A percentile compares a stretch with the other conserved stretches of the same genome.
Evolutionary conservation across 1,140 invertebrate species (phyloP).

Genomic region (Drosophila malerkotliana): DNA sequence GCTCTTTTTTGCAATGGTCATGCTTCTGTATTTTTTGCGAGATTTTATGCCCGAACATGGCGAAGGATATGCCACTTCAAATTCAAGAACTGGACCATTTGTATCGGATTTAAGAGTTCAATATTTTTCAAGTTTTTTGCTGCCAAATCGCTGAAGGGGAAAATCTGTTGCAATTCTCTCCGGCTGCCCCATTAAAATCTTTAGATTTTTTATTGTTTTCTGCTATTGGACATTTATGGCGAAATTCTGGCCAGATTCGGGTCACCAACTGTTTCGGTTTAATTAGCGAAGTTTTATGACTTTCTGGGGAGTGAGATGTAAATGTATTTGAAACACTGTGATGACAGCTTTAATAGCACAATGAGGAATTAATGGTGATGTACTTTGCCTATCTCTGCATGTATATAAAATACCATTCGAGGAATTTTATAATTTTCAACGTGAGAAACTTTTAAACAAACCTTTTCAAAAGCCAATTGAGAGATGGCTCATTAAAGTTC

Average conservation of each 20-base stretch:
- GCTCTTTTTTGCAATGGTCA: background rate
- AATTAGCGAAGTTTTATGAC: conserved; percentile 63
- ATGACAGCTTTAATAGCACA: conserved; percentile 37
- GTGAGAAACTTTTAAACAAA: conserved; percentile 34
- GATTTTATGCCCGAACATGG: background rate
- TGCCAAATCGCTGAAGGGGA: conserved; percentile 27
- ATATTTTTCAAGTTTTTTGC: conserved; percentile 13
- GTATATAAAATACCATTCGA: background rate
- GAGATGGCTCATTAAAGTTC: conserved; percentile 16
- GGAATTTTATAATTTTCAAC: background rate
- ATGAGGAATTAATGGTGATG: conserved; percentile 20
- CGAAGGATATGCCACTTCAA: conserved; percentile 7
- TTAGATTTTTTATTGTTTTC: conserved; percentile 31
- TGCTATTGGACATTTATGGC: conserved; percentile 11
- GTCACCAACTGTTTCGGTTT: conserved; percentile 51
- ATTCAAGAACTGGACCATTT: conserved; percentile 18
- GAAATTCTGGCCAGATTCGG: conserved; percentile 20
- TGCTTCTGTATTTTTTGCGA: conserved; percentile 1
- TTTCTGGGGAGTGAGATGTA: background rate
- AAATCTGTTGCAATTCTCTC: conserved; percentile 23
- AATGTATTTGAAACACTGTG: conserved; percentile 27
- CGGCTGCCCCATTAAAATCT: conserved; percentile 35
- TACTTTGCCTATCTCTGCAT: background rate
- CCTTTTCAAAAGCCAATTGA: conserved; percentile 3
- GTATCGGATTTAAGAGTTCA: conserved; percentile 22